These are phyloP conservation scores for Bambusicola thoracicus DNA, from an alignment of 2,113 vertebrate species.

Conservation along the genomic window DNA sequence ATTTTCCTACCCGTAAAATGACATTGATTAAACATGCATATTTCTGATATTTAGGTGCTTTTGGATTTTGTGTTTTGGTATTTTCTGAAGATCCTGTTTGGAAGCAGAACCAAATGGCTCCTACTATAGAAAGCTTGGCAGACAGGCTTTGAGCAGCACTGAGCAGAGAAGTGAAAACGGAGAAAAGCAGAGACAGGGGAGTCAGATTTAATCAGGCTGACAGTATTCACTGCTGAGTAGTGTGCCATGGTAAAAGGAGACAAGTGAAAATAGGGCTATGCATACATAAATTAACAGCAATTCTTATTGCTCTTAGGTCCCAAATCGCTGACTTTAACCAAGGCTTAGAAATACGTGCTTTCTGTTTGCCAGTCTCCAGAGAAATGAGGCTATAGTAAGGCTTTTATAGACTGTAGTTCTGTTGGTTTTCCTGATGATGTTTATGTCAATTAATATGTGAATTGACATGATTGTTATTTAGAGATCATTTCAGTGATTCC, in stretches of 20 bases:
- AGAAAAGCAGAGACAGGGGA: neutral
- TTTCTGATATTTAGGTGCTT: neutral
- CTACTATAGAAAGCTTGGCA: neutral
- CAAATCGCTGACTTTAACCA: neutral
- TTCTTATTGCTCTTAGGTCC: neutral
- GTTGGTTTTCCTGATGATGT: neutral
- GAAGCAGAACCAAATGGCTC: accelerated
- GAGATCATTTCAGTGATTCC: neutral
- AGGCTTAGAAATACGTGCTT: neutral
- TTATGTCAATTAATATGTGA: neutral
- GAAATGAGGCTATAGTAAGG: neutral
- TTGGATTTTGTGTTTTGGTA: neutral
- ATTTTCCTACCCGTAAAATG: neutral
- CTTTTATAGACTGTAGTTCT: neutral
- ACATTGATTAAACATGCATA: neutral
- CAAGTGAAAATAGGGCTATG: neutral
- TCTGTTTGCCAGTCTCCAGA: neutral
- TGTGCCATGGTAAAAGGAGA: neutral
- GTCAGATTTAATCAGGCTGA: neutral
- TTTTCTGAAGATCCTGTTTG: neutral
- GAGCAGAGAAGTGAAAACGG: neutral
- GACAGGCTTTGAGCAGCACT: neutral
- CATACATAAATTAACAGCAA: neutral
- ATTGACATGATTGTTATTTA: neutral
- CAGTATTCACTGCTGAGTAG: neutral